Conservation (phyloP, 2,888 invertebrate species). For the Lutraria lutraria region DNA sequence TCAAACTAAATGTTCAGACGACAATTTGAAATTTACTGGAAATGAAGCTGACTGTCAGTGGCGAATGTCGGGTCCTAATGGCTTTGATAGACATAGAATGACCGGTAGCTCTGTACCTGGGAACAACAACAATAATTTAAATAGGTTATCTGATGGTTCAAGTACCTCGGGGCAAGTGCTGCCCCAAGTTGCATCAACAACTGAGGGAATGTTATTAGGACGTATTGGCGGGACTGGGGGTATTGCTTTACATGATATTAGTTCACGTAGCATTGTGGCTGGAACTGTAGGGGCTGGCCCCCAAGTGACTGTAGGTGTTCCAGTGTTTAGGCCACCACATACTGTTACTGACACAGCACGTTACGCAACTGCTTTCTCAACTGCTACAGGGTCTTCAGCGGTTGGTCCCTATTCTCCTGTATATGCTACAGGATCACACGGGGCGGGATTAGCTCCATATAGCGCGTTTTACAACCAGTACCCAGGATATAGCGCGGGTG, state of each 20-base stretch:
- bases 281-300: slow-evolving; percentile 73
- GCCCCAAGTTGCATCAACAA: slow-evolving; percentile 57
- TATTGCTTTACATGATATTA: slow-evolving; percentile 60
- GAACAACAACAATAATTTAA: slow-evolving; percentile 73
- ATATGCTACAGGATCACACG: slow-evolving; percentile 58
- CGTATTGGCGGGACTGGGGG: slow-evolving; percentile 65
- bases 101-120: slow-evolving; percentile 75
- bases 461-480: slow-evolving; percentile 79
- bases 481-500: slow-evolving; percentile 62
- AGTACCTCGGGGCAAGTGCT: slow-evolving; percentile 69
- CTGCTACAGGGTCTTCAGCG: slow-evolving; percentile 60
- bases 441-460: slow-evolving; percentile 74
- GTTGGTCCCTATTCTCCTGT: slow-evolving; percentile 68
- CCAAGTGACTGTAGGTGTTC: slow-evolving; percentile 59
- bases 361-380: slow-evolving; percentile 55
- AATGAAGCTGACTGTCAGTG: slow-evolving; percentile 71
- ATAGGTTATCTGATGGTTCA: slow-evolving; percentile 74
- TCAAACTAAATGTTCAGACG: slow-evolving; percentile 65
- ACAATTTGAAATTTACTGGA: slow-evolving; percentile 60
- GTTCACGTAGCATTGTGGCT: slow-evolving; percentile 63
- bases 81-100: slow-evolving; percentile 80
- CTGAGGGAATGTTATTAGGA: slow-evolving; percentile 72
- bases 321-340: slow-evolving; percentile 78
- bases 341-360: slow-evolving; percentile 74
- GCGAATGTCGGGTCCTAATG: slow-evolving; percentile 82